A percentile compares a stretch with the other conserved stretches of the same genome.
Evolutionary conservation across 2,797 vertebrate species (phyloP).

Genomic region (Syndactyla subalaris): DNA sequence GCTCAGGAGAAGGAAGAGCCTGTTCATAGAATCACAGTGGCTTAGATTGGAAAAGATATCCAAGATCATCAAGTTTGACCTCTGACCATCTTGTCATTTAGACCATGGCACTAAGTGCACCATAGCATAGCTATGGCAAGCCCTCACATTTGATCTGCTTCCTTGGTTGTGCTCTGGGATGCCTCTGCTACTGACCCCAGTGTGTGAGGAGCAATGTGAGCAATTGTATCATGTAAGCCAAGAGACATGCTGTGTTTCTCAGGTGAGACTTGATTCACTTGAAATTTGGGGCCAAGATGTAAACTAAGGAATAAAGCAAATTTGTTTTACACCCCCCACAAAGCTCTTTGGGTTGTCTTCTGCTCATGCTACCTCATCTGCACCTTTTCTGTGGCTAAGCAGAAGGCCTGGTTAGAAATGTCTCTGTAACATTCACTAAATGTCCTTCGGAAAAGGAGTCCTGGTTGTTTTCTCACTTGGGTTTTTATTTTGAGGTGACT

Average conservation of each 20-base stretch:
- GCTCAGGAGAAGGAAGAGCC: background rate
- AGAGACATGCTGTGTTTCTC: background rate
- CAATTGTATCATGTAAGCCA: background rate
- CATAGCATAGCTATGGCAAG: background rate
- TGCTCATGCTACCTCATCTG: accelerated
- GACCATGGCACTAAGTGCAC: background rate
- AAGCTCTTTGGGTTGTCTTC: background rate
- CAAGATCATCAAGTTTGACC: accelerated
- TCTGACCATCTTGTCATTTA: background rate
- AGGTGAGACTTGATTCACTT: background rate
- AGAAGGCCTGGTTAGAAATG: background rate
- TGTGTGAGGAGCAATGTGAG: background rate
- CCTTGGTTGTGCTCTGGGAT: background rate
- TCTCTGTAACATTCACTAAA: background rate
- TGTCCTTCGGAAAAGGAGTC: background rate
- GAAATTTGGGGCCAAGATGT: background rate
- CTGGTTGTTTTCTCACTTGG: background rate
- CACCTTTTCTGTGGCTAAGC: background rate
- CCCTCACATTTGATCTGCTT: background rate
- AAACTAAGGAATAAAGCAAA: background rate
- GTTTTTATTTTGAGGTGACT: background rate
- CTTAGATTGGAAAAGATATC: background rate
- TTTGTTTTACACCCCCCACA: background rate
- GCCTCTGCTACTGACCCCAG: background rate
- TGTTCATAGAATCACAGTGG: background rate